Evolutionary conservation across 2,113 vertebrate genomes (phyloP).

Genomic region (Maccullochella peelii): DNA sequence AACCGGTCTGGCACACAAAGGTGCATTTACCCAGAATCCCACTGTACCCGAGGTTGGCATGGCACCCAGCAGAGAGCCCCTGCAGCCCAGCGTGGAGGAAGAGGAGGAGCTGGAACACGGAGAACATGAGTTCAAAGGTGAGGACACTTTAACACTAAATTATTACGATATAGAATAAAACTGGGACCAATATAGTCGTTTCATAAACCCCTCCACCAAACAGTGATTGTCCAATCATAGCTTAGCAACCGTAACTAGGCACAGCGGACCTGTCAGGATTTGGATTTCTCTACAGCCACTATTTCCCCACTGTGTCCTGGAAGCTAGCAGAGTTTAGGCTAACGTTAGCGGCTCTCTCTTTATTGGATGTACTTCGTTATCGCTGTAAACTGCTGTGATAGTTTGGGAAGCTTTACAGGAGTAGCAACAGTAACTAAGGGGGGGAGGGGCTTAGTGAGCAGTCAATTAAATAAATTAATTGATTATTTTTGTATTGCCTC

Average conservation of each 20-base stretch:
- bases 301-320: too few species aligned
- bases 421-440: too few species aligned
- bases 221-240: too few species aligned
- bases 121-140: slow-evolving; percentile 7
- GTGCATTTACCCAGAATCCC: slow-evolving; percentile 66
- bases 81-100: slow-evolving; percentile 75
- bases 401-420: too few species aligned
- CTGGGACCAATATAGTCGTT: too few species aligned
- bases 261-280: too few species aligned
- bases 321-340: too few species aligned
- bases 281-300: too few species aligned
- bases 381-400: not conserved
- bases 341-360: too few species aligned
- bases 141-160: not conserved
- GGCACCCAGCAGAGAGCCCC: slow-evolving; percentile 76
- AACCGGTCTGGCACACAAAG: slow-evolving; percentile 9
- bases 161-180: too few species aligned
- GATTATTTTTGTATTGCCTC: not conserved
- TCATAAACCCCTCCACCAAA: not conserved
- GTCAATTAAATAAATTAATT: not conserved
- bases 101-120: slow-evolving; percentile 32
- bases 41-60: slow-evolving; percentile 69
- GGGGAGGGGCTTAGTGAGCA: not conserved
- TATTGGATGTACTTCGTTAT: too few species aligned
- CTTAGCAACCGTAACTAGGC: too few species aligned